These are phyloP conservation scores for Catocala fraxini DNA, from an alignment of 2,888 invertebrate species.

Conservation along the genomic window DNA sequence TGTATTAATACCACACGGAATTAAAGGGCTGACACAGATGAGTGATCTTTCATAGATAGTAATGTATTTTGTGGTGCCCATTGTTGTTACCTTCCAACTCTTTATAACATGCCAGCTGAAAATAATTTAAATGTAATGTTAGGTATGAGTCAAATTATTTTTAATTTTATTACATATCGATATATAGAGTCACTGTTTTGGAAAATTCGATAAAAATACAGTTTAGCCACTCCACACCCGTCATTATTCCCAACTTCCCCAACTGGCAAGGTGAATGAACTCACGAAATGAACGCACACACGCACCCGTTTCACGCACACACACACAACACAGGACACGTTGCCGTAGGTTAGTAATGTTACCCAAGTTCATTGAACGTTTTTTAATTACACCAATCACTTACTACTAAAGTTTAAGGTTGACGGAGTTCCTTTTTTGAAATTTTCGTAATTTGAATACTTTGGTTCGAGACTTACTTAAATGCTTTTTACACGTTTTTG, in stretches of 20 bases:
- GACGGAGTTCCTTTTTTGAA: conserved; percentile 26
- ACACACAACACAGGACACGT: conserved; percentile 67
- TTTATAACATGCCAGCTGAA: too few relatives aligned
- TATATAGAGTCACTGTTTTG: neutral
- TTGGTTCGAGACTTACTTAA: too few relatives aligned
- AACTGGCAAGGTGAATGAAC: conserved; percentile 86
- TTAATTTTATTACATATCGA: too few relatives aligned
- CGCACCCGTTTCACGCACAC: conserved; percentile 54
- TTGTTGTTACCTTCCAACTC: too few relatives aligned
- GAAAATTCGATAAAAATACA: neutral
- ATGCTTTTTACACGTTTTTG: neutral
- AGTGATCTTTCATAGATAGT: conserved; percentile 8
- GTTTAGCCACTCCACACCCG: conserved; percentile 55
- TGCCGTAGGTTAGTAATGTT: conserved; percentile 78
- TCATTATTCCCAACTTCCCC: conserved; percentile 81
- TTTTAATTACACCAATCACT: conserved; percentile 55
- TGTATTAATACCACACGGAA: neutral
- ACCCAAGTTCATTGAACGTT: conserved; percentile 66
- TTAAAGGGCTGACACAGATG: conserved; percentile 17
- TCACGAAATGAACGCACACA: conserved; percentile 83
- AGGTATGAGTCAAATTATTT: too few relatives aligned
- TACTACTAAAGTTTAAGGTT: conserved; percentile 47
- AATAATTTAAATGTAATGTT: too few relatives aligned
- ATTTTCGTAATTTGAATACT: conserved; percentile 6
- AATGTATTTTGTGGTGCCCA: too few relatives aligned